Conservation (phyloP, 64 coral and sea anemone species). For the Pocillopora damicornis region DNA sequence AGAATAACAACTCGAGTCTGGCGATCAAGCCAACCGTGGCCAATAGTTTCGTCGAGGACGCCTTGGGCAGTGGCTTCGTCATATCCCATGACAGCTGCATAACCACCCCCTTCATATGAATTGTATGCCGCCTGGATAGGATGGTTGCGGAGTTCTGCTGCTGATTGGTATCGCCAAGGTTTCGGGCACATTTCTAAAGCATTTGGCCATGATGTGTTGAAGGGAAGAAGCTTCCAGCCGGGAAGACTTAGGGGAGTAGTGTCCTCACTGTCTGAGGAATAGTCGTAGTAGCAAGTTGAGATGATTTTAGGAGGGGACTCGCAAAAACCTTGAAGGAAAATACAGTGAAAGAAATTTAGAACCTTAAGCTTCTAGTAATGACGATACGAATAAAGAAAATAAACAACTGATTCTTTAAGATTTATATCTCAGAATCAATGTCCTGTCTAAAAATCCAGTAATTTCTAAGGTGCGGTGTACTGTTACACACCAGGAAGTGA, state of each 20-base stretch:
- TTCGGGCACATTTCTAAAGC: slow-evolving; percentile 32
- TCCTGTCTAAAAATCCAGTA: too few species aligned
- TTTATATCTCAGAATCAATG: too few species aligned
- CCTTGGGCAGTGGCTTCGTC: slow-evolving; percentile 35
- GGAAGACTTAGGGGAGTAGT: slow-evolving; percentile 26
- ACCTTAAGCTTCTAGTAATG: too few species aligned
- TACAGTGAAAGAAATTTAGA: too few species aligned
- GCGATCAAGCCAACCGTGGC: slow-evolving; percentile 55
- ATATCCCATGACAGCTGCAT: slow-evolving; percentile 72
- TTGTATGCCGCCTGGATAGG: slow-evolving; percentile 30
- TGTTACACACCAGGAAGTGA: too few species aligned
- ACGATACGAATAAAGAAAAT: too few species aligned
- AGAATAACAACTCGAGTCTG: slow-evolving; percentile 58
- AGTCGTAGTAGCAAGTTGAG: slow-evolving; percentile 13
- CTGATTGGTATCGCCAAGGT: slow-evolving; percentile 65
- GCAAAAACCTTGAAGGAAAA: not conserved
- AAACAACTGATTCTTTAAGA: too few species aligned
- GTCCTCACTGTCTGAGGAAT: slow-evolving; percentile 24
- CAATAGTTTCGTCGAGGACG: slow-evolving; percentile 44
- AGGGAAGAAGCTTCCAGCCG: slow-evolving; percentile 13
- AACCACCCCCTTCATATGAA: slow-evolving; percentile 64
- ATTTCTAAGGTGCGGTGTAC: too few species aligned
- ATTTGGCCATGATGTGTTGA: slow-evolving; percentile 5
- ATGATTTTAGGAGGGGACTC: not conserved
- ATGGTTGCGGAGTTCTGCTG: slow-evolving; percentile 23